Percentiles rank a stretch among this genome's conserved stretches.
phyloP scores from a whole-genome alignment of 2,113 vertebrate genomes.

The Bettongia penicillata region DNA sequence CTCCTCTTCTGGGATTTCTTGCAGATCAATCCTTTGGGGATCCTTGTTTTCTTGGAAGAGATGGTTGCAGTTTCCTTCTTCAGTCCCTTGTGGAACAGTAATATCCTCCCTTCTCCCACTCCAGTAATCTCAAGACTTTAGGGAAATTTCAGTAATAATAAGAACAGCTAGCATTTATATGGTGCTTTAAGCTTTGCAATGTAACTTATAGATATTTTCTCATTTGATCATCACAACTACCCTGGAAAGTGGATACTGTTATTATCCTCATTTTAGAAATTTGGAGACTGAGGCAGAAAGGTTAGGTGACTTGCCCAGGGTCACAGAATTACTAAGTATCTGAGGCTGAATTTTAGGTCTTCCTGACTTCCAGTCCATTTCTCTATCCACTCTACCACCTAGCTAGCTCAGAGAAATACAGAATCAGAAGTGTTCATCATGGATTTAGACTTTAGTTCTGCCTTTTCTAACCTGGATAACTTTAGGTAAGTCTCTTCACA shows the following conservation, averaged over 20 bases:
- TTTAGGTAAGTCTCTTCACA: too few species aligned
- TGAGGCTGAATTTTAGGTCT: not conserved
- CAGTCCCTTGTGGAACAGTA: not conserved
- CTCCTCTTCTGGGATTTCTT: not conserved
- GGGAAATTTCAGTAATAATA: slow-evolving; percentile 9
- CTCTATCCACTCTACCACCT: not conserved
- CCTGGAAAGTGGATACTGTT: not conserved
- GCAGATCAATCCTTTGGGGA: not conserved
- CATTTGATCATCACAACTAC: not conserved
- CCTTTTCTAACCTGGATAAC: too few species aligned
- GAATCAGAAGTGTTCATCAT: not conserved
- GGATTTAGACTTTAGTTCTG: not conserved
- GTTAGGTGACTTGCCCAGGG: too few species aligned
- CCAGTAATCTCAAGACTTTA: slow-evolving; percentile 13
- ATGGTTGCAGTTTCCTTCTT: not conserved
- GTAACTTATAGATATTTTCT: not conserved
- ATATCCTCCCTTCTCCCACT: not conserved
- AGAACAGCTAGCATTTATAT: not conserved
- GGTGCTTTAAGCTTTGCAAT: not conserved
- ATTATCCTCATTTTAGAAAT: not conserved
- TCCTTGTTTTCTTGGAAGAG: not conserved
- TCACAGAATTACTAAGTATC: not conserved
- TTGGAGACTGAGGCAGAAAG: not conserved
- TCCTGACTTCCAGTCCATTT: not conserved
- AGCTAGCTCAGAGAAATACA: not conserved